Conservation (phyloP, 2,888 invertebrate genomes). For the Oxytorus armatus region DNA sequence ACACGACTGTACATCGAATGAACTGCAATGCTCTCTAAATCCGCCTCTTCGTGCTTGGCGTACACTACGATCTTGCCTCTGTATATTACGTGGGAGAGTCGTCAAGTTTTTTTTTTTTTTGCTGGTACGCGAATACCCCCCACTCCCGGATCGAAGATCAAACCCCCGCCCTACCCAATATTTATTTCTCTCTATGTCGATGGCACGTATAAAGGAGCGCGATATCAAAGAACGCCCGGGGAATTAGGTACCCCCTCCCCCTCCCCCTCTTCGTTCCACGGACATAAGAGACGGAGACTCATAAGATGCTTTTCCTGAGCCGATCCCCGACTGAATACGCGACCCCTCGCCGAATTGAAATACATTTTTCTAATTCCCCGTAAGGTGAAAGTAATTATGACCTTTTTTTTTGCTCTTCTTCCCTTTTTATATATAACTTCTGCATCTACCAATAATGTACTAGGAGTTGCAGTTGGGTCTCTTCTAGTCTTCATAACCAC, state of each 20-base stretch:
- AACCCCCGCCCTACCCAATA: conserved; percentile 69
- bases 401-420: conserved; percentile 21
- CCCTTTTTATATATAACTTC: conserved; percentile 12
- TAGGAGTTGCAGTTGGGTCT: neutral
- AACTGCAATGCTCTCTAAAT: conserved; percentile 35
- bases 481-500: neutral
- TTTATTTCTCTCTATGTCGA: conserved; percentile 78
- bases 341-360: conserved; percentile 72
- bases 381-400: conserved; percentile 63
- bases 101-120: conserved; percentile 24
- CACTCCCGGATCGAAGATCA: conserved; percentile 64
- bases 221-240: conserved; percentile 73
- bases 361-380: conserved; percentile 76
- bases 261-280: too few species aligned
- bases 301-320: conserved; percentile 75
- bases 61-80: neutral
- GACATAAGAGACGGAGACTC: conserved; percentile 66
- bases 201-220: conserved; percentile 69
- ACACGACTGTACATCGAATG: neutral
- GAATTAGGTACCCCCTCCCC: conserved; percentile 77
- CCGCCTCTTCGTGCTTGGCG: conserved; percentile 3
- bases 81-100: neutral
- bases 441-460: neutral
- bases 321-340: conserved; percentile 74
- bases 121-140: conserved; percentile 33